These are phyloP conservation scores for Campoletis sonorensis DNA, from an alignment of 1,140 invertebrate genomes.

Conservation along the genomic window DNA sequence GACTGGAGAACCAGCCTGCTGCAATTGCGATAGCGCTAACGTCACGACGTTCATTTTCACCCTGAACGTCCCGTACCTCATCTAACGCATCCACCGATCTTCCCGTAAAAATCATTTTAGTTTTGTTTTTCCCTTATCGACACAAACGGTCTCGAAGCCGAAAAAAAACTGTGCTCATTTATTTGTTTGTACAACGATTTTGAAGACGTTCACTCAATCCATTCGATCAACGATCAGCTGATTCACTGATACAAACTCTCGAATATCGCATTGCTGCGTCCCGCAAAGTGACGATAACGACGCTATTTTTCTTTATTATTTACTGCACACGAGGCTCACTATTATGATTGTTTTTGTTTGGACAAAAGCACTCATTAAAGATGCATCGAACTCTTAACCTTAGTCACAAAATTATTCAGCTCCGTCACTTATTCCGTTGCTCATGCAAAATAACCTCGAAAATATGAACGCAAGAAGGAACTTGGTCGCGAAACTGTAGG, in stretches of 20 bases:
- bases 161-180: not conserved
- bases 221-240: not conserved
- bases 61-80: constrained; percentile 56
- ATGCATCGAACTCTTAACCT: too few relatives aligned
- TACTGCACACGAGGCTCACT: too few relatives aligned
- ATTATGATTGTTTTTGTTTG: too few relatives aligned
- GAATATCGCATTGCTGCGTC: too few relatives aligned
- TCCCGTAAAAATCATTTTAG: constrained; percentile 71
- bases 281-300: too few relatives aligned
- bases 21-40: constrained; percentile 78
- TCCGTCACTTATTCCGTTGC: too few relatives aligned
- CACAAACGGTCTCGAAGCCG: not conserved
- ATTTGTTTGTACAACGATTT: not conserved
- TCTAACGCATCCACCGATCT: constrained; percentile 70
- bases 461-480: too few relatives aligned
- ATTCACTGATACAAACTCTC: not conserved
- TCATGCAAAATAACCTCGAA: too few relatives aligned
- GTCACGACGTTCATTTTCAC: constrained; percentile 51
- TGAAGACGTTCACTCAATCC: not conserved
- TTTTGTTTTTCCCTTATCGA: not conserved
- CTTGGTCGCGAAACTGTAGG: not conserved
- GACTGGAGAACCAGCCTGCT: constrained; percentile 86
- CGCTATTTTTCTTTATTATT: too few relatives aligned
- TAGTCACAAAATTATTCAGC: too few relatives aligned
- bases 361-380: too few relatives aligned